Conservation (phyloP, 2,888 invertebrate species). For the Maniola hyperantus region DNA sequence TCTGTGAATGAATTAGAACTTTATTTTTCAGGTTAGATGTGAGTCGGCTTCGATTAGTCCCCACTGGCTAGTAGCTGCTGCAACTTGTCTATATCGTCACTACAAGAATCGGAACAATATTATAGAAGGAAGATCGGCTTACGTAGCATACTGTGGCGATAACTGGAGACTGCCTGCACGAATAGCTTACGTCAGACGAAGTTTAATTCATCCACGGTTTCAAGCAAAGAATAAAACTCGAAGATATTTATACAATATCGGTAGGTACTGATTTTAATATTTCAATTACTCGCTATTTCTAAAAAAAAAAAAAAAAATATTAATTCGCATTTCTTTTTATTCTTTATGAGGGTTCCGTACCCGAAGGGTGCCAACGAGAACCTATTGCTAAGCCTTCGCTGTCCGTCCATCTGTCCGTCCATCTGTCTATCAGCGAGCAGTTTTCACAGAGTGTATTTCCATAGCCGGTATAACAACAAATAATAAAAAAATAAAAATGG, state of each 20-base stretch:
- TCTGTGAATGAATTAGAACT: not conserved
- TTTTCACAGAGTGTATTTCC: no score
- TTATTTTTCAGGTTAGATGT: constrained; percentile 59
- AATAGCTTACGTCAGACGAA: constrained; percentile 66
- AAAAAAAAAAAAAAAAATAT: not conserved
- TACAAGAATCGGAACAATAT: constrained; percentile 47
- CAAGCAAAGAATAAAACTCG: constrained; percentile 51
- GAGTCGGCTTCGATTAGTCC: constrained; percentile 68
- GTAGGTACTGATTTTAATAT: constrained; percentile 52
- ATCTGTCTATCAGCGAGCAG: no score
- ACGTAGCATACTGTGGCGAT: constrained; percentile 63
- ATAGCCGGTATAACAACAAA: no score
- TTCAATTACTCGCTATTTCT: not conserved
- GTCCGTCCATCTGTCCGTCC: no score
- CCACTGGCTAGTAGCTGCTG: constrained; percentile 69
- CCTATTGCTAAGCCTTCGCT: no score
- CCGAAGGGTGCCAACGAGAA: no score
- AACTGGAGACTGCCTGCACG: constrained; percentile 63
- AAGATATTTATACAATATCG: constrained; percentile 63
- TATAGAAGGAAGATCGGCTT: constrained; percentile 58
- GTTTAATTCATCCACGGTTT: constrained; percentile 62
- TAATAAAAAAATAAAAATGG: no score
- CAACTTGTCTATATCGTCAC: constrained; percentile 64
- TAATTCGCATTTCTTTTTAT: not conserved
- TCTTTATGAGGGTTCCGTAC: no score